Evolutionary conservation across 2,113 vertebrate species (phyloP), one percentile per base, ranked within the genome.

Genomic region (Platichthys flesus): DNA sequence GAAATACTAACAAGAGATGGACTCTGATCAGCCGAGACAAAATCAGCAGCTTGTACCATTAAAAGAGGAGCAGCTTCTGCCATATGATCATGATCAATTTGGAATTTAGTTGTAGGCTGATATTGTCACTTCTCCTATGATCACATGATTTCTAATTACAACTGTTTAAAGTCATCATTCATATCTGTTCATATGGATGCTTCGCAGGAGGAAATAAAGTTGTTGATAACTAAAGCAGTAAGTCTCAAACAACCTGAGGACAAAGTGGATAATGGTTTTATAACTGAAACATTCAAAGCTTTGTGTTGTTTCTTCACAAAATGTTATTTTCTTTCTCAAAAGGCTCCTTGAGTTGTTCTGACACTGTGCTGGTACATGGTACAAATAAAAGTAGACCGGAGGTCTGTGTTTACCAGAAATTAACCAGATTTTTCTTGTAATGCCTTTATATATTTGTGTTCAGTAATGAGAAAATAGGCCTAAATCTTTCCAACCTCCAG

Each of bases 401-500:
- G 28, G 23, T 10, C 71, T 14, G 14, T 6, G 55, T 72, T 67
- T 24, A 55, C 64, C 23, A 76, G n/a, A 76, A 85, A 58, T 21
- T 20, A 62, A 73, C 47, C 24, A 47, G n/a, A 40, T 68, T 65
- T 45, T 67, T 51, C 16, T 18, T 51, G 47, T 20, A 2, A 51
- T 51, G 16, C 18, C 7, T 51, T 15, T 51, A 7, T 20, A 4
- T 51, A 9, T 20, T 15, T 16, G 4, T 54, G 24, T 28, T 49
- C 59, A 59, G 56, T 67, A 24, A 56, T 24, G 21, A 85, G 60
- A 84, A 91, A 77, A 87, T 74, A 82, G 70, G 58, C 61, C 7
- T 21, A 45, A 65, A 37, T 67, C 60, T 75, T n/a, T 71, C 73
- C 72, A 60, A 76, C 73, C 81, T 78, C 28, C 58, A 37, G 28